Evolutionary conservation across 2,797 vertebrate species (phyloP).

Genomic region (Sebastes kiyomatsui): DNA sequence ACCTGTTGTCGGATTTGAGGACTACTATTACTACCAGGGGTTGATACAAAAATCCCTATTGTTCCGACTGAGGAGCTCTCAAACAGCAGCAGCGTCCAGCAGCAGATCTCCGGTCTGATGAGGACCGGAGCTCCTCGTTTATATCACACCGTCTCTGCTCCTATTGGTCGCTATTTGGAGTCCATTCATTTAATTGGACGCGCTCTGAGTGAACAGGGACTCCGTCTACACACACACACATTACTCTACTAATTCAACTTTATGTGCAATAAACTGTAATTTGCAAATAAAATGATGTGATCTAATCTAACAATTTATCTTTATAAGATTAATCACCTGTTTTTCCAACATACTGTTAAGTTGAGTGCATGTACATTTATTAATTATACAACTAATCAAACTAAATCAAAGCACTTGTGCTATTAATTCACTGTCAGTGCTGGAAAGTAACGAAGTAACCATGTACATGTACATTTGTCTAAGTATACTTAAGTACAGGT

Average conservation of each 20-base stretch:
- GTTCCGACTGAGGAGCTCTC: conserved; percentile 18
- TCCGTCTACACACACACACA: not conserved
- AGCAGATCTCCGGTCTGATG: conserved; percentile 44
- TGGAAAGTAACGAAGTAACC: not conserved
- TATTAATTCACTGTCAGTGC: not conserved
- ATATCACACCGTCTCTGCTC: conserved; percentile 57
- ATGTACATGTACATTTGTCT: too few species aligned
- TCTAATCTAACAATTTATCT: not conserved
- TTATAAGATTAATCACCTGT: not conserved
- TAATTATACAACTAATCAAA: too few species aligned
- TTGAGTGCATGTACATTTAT: too few species aligned
- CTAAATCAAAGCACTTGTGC: not conserved
- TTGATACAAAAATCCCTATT: conserved; percentile 84
- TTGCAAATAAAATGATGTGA: not conserved
- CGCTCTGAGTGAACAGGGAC: not conserved
- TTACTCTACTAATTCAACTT: not conserved
- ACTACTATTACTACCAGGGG: conserved; percentile 60
- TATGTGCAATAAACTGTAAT: not conserved
- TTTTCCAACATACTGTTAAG: not conserved
- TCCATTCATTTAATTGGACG: conserved; percentile 91
- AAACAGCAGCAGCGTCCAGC: conserved; percentile 28
- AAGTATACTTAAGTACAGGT: not conserved
- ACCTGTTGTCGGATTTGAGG: conserved; percentile 71
- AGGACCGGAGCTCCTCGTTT: conserved; percentile 68
- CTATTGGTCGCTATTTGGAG: conserved; percentile 89